Conservation (phyloP, 2,797 vertebrate genomes). For the Sebastes kiyomatsui region DNA sequence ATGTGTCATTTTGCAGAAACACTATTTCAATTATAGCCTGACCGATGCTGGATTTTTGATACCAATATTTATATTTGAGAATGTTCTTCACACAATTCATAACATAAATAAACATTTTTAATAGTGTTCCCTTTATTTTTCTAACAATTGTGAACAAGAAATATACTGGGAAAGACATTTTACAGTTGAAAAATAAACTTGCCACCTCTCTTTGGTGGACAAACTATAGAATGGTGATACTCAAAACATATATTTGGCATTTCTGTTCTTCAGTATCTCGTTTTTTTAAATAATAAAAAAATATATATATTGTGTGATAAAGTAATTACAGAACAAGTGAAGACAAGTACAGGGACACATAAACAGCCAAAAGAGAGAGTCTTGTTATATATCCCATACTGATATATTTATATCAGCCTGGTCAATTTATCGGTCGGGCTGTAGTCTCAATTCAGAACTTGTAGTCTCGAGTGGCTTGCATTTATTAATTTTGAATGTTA, state of each 20-base stretch:
- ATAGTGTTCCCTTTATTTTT: not conserved
- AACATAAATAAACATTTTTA: not conserved
- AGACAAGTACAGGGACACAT: too few relatives aligned
- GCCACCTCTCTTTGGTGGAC: too few relatives aligned
- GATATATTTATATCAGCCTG: too few relatives aligned
- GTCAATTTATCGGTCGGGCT: fast-evolving
- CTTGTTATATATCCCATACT: not conserved
- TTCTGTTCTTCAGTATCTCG: not conserved
- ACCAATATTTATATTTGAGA: not conserved
- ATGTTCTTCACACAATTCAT: not conserved
- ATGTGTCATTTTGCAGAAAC: not conserved
- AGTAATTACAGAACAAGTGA: too few relatives aligned
- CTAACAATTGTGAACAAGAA: not conserved
- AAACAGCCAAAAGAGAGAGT: not conserved
- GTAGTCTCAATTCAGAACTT: not conserved
- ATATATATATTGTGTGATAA: fast-evolving
- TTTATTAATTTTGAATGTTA: not conserved
- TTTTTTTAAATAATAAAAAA: too few relatives aligned
- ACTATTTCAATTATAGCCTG: not conserved
- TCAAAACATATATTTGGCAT: not conserved
- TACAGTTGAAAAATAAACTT: too few relatives aligned
- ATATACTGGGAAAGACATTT: too few relatives aligned
- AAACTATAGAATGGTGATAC: too few relatives aligned
- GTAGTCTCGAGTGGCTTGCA: fast-evolving
- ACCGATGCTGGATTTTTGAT: fast-evolving